Evolutionary conservation across 2,888 invertebrate species (phyloP).

Genomic region (Choristoneura rosaceana): DNA sequence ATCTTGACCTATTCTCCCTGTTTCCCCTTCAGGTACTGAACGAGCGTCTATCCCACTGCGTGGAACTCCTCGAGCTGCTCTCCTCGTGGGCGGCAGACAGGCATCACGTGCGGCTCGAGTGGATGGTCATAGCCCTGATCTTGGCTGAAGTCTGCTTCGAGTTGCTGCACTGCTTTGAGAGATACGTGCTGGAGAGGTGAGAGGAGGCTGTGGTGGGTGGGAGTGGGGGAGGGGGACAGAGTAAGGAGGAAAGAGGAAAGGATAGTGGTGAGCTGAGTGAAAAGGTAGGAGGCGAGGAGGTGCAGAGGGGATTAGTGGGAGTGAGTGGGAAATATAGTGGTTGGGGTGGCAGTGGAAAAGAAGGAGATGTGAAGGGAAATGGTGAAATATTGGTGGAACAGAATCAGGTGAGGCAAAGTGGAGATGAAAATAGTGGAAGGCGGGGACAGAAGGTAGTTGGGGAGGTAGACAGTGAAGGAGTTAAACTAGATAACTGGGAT

Average conservation of each 20-base stretch:
- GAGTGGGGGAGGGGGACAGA: conserved; percentile 2
- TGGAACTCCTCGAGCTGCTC: conserved; percentile 95
- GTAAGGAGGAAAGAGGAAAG: not conserved
- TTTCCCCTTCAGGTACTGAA: conserved; percentile 92
- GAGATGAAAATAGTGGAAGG: conserved; percentile 8
- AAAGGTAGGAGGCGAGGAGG: not conserved
- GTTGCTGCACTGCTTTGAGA: conserved; percentile 90
- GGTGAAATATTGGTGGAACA: not conserved
- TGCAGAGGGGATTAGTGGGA: not conserved
- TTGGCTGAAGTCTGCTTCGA: conserved; percentile 97
- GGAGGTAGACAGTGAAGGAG: not conserved
- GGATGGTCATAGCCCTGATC: conserved; percentile 98
- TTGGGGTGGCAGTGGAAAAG: not conserved
- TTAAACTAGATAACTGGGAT: not conserved
- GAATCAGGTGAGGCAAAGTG: not conserved
- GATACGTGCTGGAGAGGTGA: conserved; percentile 67
- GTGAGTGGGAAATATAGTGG: not conserved
- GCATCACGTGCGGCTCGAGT: conserved; percentile 96
- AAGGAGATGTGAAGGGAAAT: not conserved
- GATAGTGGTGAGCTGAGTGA: not conserved
- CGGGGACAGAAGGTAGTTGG: not conserved
- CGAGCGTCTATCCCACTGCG: conserved; percentile 97
- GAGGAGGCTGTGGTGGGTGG: conserved; percentile 28
- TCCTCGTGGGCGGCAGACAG: conserved; percentile 96
- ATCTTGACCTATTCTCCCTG: not conserved